phyloP scores from a whole-genome alignment of 2,113 vertebrate species.

The Sphyrna mokarran region DNA sequence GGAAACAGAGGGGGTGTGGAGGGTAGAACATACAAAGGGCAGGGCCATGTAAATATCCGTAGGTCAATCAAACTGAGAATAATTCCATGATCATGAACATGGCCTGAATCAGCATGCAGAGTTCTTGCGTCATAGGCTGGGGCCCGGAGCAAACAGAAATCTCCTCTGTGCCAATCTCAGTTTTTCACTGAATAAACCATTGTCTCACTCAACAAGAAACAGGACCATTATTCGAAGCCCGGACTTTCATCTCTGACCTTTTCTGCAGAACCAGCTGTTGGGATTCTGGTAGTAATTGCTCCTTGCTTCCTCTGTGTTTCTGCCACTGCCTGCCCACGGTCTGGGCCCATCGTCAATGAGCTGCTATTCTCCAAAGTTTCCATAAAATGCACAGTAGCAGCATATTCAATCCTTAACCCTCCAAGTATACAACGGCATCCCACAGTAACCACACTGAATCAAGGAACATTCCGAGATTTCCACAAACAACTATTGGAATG shows the following conservation, averaged over 20 bases:
- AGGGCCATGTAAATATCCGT: neutral
- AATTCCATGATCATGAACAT: neutral
- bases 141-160: neutral
- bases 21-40: neutral
- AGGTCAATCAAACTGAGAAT: neutral
- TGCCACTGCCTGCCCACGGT: constrained; percentile 1
- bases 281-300: neutral
- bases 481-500: neutral
- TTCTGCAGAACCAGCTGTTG: neutral
- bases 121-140: neutral
- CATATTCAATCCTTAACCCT: neutral
- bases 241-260: constrained; percentile 31
- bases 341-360: neutral
- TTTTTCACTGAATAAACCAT: neutral
- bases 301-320: neutral
- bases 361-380: constrained; percentile 11
- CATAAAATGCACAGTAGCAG: neutral
- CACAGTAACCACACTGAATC: neutral
- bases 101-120: neutral
- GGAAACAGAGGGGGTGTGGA: neutral
- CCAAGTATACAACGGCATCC: neutral
- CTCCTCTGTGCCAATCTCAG: neutral
- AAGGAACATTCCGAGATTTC: neutral
- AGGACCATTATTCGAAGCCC: constrained; percentile 21
- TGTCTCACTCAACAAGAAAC: constrained; percentile 6